Evolutionary conservation across 37 sponge, comb jelly and placozoan species (phyloP).

Genomic region (Hormiphora californensis): DNA sequence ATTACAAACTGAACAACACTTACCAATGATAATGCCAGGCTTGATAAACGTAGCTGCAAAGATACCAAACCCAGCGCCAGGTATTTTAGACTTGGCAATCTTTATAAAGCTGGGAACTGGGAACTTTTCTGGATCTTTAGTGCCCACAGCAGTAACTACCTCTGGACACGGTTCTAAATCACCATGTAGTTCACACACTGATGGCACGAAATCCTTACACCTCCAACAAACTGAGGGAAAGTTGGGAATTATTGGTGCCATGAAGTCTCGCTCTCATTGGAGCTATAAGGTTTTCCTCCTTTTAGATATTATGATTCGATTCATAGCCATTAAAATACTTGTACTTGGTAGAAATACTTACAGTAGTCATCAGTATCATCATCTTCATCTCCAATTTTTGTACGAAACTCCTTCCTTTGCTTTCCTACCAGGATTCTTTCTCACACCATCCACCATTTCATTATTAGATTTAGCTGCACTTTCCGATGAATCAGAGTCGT

Average conservation of each 20-base stretch:
- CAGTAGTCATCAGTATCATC: neutral
- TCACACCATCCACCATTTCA: neutral
- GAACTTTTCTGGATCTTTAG: neutral
- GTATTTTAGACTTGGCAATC: neutral
- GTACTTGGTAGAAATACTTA: neutral
- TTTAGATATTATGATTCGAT: too few relatives aligned
- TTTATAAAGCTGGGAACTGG: conserved; percentile 7
- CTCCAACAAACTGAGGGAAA: conserved; percentile 27
- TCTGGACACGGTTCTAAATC: neutral
- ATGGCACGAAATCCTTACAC: neutral
- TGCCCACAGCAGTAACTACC: neutral
- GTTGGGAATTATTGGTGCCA: too few relatives aligned
- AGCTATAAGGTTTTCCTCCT: too few relatives aligned
- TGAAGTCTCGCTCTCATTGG: too few relatives aligned
- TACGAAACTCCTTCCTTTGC: neutral
- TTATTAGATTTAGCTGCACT: neutral
- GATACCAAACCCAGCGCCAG: neutral
- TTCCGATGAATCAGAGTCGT: neutral
- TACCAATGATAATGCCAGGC: neutral
- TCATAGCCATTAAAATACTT: neutral
- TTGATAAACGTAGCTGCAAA: neutral
- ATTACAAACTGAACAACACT: too few relatives aligned
- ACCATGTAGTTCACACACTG: neutral
- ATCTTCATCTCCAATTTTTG: neutral
- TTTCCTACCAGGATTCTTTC: neutral